phyloP scores from a whole-genome alignment of 2,113 vertebrate species.

The Siniperca chuatsi region DNA sequence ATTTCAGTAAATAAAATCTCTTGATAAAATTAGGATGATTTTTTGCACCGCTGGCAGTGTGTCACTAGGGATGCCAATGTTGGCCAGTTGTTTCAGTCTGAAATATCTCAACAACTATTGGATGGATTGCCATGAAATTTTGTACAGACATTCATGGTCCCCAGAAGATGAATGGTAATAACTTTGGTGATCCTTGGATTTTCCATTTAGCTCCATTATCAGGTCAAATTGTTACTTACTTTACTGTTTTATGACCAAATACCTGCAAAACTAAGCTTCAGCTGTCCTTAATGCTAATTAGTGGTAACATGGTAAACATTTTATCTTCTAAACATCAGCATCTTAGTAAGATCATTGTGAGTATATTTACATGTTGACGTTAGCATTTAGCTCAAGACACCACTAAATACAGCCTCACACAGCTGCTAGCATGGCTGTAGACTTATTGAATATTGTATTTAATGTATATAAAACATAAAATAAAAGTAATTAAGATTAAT shows the following conservation, averaged over 20 bases:
- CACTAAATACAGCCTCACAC: background rate
- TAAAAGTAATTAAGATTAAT: background rate
- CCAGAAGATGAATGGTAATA: background rate
- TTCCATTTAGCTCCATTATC: background rate
- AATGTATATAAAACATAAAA: background rate
- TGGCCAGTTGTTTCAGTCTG: background rate
- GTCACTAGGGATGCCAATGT: no score
- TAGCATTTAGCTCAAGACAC: background rate
- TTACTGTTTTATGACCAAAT: background rate
- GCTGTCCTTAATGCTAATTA: background rate
- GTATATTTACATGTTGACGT: background rate
- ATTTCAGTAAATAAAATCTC: slow-evolving; percentile 21
- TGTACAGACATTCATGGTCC: background rate
- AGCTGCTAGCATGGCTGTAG: background rate
- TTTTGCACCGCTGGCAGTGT: background rate
- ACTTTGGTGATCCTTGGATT: background rate
- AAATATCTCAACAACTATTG: background rate
- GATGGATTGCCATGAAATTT: background rate
- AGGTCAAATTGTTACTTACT: background rate
- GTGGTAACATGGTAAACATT: background rate
- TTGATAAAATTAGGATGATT: background rate
- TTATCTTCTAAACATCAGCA: background rate
- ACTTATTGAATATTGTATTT: background rate
- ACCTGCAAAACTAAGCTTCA: background rate
- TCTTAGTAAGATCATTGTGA: background rate